Conservation (phyloP, 2,888 invertebrate genomes). For the Geotrupes spiniger region DNA sequence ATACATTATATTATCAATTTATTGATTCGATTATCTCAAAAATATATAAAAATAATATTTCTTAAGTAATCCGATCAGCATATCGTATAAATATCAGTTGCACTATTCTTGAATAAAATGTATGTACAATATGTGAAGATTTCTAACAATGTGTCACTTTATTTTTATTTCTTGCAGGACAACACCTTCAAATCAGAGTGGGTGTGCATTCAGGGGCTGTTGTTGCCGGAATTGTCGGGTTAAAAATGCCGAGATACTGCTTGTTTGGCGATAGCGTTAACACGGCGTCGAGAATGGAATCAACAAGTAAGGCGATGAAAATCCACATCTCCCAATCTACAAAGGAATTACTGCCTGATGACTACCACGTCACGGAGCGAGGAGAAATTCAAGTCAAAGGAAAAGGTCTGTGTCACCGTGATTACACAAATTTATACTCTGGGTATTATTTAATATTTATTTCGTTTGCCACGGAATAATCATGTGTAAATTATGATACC, state of each 20-base stretch:
- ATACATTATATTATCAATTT: too few species aligned
- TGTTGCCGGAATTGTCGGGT: conserved; percentile 89
- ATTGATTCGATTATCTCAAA: too few species aligned
- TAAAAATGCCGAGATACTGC: conserved; percentile 89
- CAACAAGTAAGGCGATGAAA: conserved; percentile 88
- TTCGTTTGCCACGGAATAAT: too few species aligned
- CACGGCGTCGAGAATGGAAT: conserved; percentile 91
- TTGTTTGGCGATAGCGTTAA: conserved; percentile 90
- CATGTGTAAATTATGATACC: too few species aligned
- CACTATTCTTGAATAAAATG: too few species aligned
- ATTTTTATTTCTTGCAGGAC: conserved; percentile 53
- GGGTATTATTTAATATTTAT: too few species aligned
- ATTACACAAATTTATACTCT: too few species aligned
- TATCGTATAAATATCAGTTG: too few species aligned
- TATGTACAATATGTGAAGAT: too few species aligned
- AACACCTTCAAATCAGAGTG: conserved; percentile 78
- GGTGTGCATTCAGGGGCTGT: conserved; percentile 91
- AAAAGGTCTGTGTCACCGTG: conserved; percentile 70
- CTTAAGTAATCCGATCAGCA: too few species aligned
- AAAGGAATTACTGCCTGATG: conserved; percentile 67
- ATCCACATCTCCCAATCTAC: conserved; percentile 94
- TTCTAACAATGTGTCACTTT: too few species aligned
- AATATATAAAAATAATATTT: too few species aligned
- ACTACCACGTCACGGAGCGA: conserved; percentile 73
- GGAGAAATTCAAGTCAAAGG: conserved; percentile 79